These are phyloP conservation scores for Garrulus glandarius DNA, from an alignment of 2,797 vertebrate species.

Conservation along the genomic window DNA sequence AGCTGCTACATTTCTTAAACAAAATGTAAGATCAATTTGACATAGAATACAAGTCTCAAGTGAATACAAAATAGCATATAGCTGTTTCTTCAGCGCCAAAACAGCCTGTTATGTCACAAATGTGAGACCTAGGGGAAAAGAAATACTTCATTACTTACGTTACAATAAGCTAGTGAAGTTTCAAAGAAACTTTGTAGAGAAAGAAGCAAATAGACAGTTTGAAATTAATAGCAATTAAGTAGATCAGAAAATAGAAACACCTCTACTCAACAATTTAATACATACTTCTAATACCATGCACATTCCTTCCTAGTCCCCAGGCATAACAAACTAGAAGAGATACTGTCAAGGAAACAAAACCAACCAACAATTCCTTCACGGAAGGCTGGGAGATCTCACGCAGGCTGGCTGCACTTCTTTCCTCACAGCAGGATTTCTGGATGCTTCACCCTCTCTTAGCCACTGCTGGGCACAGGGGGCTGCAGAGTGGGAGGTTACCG, in stretches of 20 bases:
- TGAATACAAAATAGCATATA: neutral
- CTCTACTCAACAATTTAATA: neutral
- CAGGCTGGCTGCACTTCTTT: neutral
- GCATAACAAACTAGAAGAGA: neutral
- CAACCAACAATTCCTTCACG: neutral
- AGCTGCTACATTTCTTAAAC: neutral
- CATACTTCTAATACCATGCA: neutral
- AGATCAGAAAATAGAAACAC: neutral
- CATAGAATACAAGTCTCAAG: neutral
- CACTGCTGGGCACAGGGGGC: neutral
- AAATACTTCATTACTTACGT: neutral
- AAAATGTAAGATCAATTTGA: neutral
- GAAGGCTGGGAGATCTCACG: neutral
- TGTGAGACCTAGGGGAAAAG: neutral
- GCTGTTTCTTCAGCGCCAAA: neutral
- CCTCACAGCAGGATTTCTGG: no score
- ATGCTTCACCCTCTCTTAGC: neutral
- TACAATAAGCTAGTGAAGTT: neutral
- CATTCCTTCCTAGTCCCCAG: neutral
- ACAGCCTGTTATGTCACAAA: neutral
- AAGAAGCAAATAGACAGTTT: neutral
- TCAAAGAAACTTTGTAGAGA: neutral
- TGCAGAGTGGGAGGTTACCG: accelerated
- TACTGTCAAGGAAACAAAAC: neutral
- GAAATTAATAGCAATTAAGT: neutral